These are phyloP conservation scores for Drosophila setifemur DNA, from an alignment of 1,140 invertebrate genomes.

Conservation along the genomic window DNA sequence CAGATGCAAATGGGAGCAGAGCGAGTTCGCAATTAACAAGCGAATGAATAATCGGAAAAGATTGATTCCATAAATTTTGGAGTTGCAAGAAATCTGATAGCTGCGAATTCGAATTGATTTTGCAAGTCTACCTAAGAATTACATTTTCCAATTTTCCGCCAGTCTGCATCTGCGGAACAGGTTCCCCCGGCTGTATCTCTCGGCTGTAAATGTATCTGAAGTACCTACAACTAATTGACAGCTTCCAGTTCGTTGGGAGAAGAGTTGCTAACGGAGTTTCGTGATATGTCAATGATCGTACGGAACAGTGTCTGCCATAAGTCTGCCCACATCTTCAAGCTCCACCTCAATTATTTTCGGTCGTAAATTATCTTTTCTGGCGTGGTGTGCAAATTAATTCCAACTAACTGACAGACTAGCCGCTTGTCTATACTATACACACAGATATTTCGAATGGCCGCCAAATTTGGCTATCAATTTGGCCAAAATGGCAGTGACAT, in stretches of 20 bases:
- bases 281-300: constrained; percentile 69
- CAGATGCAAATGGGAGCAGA: constrained; percentile 37
- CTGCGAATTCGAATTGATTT: too few relatives aligned
- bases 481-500: constrained; percentile 61
- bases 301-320: constrained; percentile 51
- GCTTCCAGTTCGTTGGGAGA: constrained; percentile 42
- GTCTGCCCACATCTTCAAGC: constrained; percentile 51
- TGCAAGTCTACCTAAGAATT: too few relatives aligned
- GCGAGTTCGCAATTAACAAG: constrained; percentile 46
- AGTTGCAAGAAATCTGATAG: too few relatives aligned
- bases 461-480: constrained; percentile 69
- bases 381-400: constrained; percentile 74
- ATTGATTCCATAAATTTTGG: constrained; percentile 11
- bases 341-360: constrained; percentile 29
- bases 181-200: too few relatives aligned
- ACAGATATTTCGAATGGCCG: constrained; percentile 39
- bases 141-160: constrained; percentile 9
- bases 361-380: constrained; percentile 69
- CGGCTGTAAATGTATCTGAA: too few relatives aligned
- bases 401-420: constrained; percentile 56
- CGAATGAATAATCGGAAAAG: not conserved
- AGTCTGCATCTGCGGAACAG: constrained; percentile 28
- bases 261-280: constrained; percentile 64
- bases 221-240: constrained; percentile 68
- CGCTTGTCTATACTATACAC: too few relatives aligned